Evolutionary conservation across 2,113 vertebrate species (phyloP).

Genomic region (Tympanuchus pallidicinctus): DNA sequence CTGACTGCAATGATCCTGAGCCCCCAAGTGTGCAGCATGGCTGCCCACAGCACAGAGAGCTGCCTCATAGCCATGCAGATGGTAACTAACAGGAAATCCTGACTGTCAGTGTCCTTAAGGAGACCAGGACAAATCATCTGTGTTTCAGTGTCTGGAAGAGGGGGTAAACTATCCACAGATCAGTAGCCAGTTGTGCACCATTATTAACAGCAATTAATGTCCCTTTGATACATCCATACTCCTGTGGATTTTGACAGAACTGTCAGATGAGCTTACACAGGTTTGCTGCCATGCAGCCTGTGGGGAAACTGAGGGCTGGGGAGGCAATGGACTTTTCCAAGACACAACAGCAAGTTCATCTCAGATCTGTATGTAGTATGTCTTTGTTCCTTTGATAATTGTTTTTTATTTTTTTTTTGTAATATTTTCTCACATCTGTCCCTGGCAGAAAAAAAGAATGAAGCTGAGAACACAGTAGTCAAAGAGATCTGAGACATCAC

Average conservation of each 20-base stretch:
- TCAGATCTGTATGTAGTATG: neutral
- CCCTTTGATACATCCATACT: neutral
- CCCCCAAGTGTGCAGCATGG: neutral
- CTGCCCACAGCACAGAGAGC: neutral
- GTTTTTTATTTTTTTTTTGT: too few species aligned
- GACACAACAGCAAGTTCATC: neutral
- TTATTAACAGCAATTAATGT: neutral
- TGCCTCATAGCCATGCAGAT: neutral
- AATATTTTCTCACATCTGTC: neutral
- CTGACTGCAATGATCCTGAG: rapidly evolving
- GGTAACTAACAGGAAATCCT: neutral
- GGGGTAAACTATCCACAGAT: neutral
- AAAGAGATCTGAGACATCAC: neutral
- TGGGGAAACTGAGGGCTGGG: neutral
- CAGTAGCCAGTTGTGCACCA: neutral
- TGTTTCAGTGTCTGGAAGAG: neutral
- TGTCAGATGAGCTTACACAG: neutral
- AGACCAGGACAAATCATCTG: neutral
- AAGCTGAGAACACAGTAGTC: neutral
- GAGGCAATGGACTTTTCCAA: neutral
- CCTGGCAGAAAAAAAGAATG: neutral
- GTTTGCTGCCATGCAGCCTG: neutral
- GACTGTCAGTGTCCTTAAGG: neutral
- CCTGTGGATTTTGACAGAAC: neutral
- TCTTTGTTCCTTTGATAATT: neutral